phyloP scores from a whole-genome alignment of 2,113 vertebrate genomes.

The Cairina moschata region DNA sequence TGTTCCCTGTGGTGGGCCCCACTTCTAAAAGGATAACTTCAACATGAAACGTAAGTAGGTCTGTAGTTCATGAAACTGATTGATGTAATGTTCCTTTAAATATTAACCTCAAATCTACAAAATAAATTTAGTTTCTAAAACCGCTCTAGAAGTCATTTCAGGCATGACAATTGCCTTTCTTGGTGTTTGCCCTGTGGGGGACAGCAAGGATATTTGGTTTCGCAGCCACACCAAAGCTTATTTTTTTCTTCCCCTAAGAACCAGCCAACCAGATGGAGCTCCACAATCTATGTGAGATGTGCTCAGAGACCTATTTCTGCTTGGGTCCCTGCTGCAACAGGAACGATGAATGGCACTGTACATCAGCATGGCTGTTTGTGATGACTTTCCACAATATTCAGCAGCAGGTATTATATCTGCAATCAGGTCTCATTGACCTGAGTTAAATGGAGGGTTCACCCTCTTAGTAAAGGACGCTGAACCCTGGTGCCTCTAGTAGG shows the following conservation, averaged over 20 bases:
- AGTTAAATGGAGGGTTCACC: neutral
- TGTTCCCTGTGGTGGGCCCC: neutral
- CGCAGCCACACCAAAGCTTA: neutral
- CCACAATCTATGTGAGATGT: fast-evolving
- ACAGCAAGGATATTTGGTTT: neutral
- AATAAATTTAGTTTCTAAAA: neutral
- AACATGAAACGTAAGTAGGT: neutral
- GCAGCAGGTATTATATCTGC: neutral
- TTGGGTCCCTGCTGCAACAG: fast-evolving
- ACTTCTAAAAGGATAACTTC: neutral
- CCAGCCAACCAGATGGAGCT: neutral
- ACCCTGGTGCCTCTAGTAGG: neutral
- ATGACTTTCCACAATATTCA: neutral
- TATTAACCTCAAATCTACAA: neutral
- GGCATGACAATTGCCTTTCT: neutral
- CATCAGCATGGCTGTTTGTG: fast-evolving
- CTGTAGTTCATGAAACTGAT: neutral
- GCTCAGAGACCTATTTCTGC: neutral
- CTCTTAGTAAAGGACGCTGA: neutral
- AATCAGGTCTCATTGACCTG: neutral
- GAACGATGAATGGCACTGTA: too few species aligned
- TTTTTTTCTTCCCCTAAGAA: neutral
- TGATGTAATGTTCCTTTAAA: neutral
- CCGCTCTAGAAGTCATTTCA: neutral
- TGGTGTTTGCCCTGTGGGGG: neutral